phyloP scores from a whole-genome alignment of 2,888 invertebrate genomes.

The Lasioglossum marginatum region DNA sequence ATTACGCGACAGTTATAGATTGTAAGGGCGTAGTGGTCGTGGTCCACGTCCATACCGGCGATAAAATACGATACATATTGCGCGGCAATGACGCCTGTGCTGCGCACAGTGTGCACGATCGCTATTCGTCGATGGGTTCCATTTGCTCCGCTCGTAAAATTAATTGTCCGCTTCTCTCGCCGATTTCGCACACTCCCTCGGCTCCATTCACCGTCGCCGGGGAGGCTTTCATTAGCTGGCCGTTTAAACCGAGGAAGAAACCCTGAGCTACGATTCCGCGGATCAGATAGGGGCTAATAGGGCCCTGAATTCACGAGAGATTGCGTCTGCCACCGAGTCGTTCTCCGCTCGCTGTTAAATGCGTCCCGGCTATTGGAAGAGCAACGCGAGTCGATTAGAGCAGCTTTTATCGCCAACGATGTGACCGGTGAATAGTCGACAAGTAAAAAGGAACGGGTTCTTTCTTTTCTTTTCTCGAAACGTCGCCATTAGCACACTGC shows the following conservation, averaged over 20 bases:
- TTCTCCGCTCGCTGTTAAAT: background rate
- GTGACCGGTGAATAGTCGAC: background rate
- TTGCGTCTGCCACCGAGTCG: background rate
- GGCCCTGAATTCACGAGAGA: conserved; percentile 36
- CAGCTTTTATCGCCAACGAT: background rate
- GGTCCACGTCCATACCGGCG: conserved; percentile 27
- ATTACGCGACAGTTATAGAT: conserved; percentile 29
- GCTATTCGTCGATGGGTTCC: conserved; percentile 42
- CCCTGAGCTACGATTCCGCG: conserved; percentile 29
- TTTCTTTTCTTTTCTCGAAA: background rate
- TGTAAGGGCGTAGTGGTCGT: conserved; percentile 18
- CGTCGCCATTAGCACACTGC: background rate
- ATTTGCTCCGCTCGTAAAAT: conserved; percentile 65
- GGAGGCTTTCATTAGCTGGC: conserved; percentile 51
- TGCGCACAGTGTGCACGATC: conserved; percentile 4
- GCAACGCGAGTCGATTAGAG: background rate
- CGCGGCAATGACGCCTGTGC: conserved; percentile 35
- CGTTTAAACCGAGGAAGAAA: conserved; percentile 42
- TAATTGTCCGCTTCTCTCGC: conserved; percentile 59
- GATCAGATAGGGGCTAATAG: conserved; percentile 40
- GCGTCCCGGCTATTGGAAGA: background rate
- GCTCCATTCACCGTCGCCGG: conserved; percentile 24
- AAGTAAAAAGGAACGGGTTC: background rate
- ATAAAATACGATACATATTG: conserved; percentile 60
- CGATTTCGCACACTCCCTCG: conserved; percentile 30